Base-by-base conservation (phyloP, 2,113 vertebrate genomes). In the Mesitornis unicolor region DNA sequence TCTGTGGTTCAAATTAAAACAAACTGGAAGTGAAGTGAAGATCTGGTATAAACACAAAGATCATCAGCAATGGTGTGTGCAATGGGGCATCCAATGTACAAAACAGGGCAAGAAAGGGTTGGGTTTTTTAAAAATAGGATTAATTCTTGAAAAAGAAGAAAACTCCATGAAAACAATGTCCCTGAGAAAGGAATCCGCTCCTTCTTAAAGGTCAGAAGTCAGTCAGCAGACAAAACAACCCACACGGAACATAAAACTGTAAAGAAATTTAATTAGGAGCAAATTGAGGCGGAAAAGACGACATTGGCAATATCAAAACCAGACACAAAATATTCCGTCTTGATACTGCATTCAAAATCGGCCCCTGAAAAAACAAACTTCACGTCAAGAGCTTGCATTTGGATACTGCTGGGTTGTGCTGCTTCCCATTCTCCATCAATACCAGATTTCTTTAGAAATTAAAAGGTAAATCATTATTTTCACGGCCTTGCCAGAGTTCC, bases 221-320 rank as follows among this genome's bases (percentile, higher is more conserved):
- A 87, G 54, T 6, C 63, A 93, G 75, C 84, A 96, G 56, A 89
- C 26, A 1, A 68, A 95, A 80, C 81, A 91, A 83, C 8, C 20
- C 57, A n/a, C 42, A 79, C 22, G 71, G 84, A 84, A 33, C 54
- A 82, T 9, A 25, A n/a, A 84, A 75, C 20, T 79, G 56, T 18
- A 48, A 77, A 89, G 78, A 91, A 94, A 93, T 56, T 8, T 6
- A 90, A 85, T 68, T 48, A 92, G 75, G 75, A 91, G 42, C 56
- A 93, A 94, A 86, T 11, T 51, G 70, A 75, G 45, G 78, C 75
- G 74, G 79, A 69, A 78, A 20, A 54, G 26, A 93, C 75, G 48
- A 59, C 56, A 33, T 69, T 53, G 53, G 13, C 9, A 74, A 79
- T 65, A 87, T 56, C 74, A 73, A 89, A 91, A 73, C 15, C 87